These are phyloP conservation scores for Pachymerium ferrugineum DNA, from an alignment of 2,888 invertebrate genomes.

Conservation along the genomic window DNA sequence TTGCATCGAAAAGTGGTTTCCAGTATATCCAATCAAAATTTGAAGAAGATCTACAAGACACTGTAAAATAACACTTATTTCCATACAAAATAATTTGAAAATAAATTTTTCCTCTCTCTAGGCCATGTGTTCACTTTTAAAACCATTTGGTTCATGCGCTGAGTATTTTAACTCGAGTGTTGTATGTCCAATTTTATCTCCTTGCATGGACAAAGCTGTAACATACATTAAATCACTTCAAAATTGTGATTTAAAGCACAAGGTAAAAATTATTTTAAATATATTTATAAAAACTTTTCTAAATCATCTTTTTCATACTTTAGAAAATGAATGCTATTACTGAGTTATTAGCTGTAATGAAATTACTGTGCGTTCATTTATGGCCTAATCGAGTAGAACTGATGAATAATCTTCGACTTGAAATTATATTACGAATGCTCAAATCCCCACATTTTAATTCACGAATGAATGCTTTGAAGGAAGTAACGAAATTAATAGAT, in stretches of 20 bases:
- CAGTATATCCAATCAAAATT: slow-evolving; percentile 45
- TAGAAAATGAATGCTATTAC: slow-evolving; percentile 48
- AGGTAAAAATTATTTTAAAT: slow-evolving; percentile 42
- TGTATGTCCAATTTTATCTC: slow-evolving; percentile 45
- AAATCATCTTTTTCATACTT: slow-evolving; percentile 29
- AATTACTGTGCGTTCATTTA: slow-evolving; percentile 47
- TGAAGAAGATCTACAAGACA: slow-evolving; percentile 46
- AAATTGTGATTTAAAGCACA: slow-evolving; percentile 50
- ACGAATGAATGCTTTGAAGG: slow-evolving; percentile 52
- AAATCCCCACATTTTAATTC: slow-evolving; percentile 52
- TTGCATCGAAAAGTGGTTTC: slow-evolving; percentile 49
- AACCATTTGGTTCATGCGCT: slow-evolving; percentile 49
- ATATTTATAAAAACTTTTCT: slow-evolving; percentile 28
- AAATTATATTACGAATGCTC: slow-evolving; percentile 50
- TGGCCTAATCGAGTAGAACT: slow-evolving; percentile 48
- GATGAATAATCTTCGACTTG: slow-evolving; percentile 46
- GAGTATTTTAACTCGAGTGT: slow-evolving; percentile 46
- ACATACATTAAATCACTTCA: slow-evolving; percentile 47
- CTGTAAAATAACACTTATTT: slow-evolving; percentile 41
- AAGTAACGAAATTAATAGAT: slow-evolving; percentile 49
- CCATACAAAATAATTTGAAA: background rate
- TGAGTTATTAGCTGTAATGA: slow-evolving; percentile 48
- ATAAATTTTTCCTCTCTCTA: slow-evolving; percentile 38
- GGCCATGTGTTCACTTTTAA: slow-evolving; percentile 48
- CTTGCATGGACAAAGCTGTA: slow-evolving; percentile 48